Conservation (phyloP, 2,888 invertebrate genomes). For the Diplazon laetatorius region DNA sequence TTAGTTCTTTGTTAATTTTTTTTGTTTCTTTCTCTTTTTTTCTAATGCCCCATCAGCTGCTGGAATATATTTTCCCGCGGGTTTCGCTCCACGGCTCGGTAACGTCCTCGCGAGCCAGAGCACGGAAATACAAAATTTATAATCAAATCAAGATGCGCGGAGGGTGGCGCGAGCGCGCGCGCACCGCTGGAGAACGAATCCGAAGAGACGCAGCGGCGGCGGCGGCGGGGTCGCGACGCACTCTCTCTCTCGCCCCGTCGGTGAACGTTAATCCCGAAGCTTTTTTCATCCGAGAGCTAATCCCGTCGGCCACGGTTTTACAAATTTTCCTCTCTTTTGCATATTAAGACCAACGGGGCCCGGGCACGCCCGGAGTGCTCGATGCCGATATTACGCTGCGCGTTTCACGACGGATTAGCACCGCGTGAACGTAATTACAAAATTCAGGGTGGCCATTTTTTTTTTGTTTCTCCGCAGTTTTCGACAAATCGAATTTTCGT, state of each 20-base stretch:
- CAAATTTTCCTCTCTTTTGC: constrained; percentile 68
- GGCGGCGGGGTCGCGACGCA: constrained; percentile 48
- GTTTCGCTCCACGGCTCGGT: constrained; percentile 35
- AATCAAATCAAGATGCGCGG: constrained; percentile 67
- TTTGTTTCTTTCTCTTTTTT: constrained; percentile 28
- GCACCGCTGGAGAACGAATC: constrained; percentile 45
- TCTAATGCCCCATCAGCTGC: constrained; percentile 59
- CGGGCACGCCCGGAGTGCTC: constrained; percentile 45
- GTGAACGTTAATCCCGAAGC: constrained; percentile 48
- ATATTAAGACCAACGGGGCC: constrained; percentile 54
- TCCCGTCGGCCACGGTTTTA: constrained; percentile 71
- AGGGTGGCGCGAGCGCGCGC: constrained; percentile 65
- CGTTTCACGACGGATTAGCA: constrained; percentile 36
- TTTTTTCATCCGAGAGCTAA: constrained; percentile 66
- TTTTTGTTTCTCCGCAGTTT: constrained; percentile 9
- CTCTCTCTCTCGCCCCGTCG: no score
- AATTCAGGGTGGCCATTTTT: background rate
- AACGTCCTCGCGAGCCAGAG: constrained; percentile 54
- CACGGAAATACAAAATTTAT: constrained; percentile 70
- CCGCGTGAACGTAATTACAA: constrained; percentile 34
- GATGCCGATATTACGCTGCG: constrained; percentile 41
- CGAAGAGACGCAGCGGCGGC: constrained; percentile 39
- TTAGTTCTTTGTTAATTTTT: constrained; percentile 24
- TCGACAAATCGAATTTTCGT: constrained; percentile 36
- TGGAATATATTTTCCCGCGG: constrained; percentile 35